These are phyloP conservation scores for Pantelozetes paolii DNA, from an alignment of 2,888 invertebrate species.

Conservation along the genomic window DNA sequence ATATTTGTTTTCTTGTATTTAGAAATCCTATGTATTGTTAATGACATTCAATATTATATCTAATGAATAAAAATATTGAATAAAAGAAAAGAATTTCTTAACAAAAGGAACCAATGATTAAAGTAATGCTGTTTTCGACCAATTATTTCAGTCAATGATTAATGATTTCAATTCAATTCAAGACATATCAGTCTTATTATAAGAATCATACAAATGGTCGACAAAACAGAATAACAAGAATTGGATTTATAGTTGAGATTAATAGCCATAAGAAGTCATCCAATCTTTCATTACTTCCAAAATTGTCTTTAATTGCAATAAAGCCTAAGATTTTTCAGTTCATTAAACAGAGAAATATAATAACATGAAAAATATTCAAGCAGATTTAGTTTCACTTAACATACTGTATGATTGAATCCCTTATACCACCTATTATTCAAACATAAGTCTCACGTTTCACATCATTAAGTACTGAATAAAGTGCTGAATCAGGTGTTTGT, in stretches of 20 bases:
- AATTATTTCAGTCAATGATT: slow-evolving; percentile 34
- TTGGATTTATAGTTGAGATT: background rate
- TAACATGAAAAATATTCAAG: slow-evolving; percentile 3
- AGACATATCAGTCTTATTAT: slow-evolving; percentile 4
- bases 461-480: too few relatives aligned
- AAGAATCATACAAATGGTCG: slow-evolving; percentile 20
- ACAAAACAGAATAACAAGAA: background rate
- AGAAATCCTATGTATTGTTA: background rate
- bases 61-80: background rate
- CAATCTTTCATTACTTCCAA: background rate
- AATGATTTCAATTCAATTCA: slow-evolving; percentile 17
- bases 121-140: background rate
- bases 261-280: background rate
- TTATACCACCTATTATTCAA: background rate
- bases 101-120: background rate
- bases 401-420: background rate
- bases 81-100: background rate
- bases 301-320: background rate
- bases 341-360: slow-evolving; percentile 16
- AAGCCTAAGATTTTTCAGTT: slow-evolving; percentile 2
- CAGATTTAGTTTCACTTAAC: background rate
- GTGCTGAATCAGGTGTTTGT: too few relatives aligned
- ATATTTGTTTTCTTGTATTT: too few relatives aligned
- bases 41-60: background rate
- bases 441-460: too few relatives aligned